These are phyloP conservation scores for Siniperca scherzeri DNA, from an alignment of 2,797 vertebrate genomes.

Conservation along the genomic window DNA sequence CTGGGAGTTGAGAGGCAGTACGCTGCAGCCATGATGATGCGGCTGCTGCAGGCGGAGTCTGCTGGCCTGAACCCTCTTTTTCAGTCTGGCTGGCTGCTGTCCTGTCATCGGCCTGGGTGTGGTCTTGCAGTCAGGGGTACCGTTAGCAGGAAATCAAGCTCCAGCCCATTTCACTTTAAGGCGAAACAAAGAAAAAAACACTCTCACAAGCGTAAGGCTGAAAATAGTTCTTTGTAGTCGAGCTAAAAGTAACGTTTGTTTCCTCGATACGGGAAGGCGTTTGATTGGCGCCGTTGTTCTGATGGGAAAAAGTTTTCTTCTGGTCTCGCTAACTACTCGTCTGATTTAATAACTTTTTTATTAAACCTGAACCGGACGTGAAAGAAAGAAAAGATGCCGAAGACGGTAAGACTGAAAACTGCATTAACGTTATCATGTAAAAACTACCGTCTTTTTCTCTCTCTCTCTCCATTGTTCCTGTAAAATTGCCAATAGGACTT, in stretches of 20 bases:
- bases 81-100: conserved; percentile 71
- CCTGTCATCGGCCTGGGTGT: conserved; percentile 89
- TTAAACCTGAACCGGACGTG: conserved; percentile 39
- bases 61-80: conserved; percentile 52
- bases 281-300: conserved; percentile 76
- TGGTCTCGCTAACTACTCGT: conserved; percentile 63
- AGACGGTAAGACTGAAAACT: conserved; percentile 83
- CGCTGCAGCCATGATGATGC: conserved; percentile 65
- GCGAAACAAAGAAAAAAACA: conserved; percentile 75
- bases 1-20: background rate
- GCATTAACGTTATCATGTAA: conserved; percentile 1
- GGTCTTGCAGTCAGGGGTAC: conserved; percentile 85
- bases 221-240: conserved; percentile 13
- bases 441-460: conserved; percentile 1
- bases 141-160: conserved; percentile 88
- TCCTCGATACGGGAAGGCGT: conserved; percentile 55
- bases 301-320: conserved; percentile 87
- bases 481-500: background rate
- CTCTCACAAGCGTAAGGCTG: conserved; percentile 21
- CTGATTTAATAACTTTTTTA: conserved; percentile 59
- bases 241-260: conserved; percentile 34
- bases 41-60: conserved; percentile 80
- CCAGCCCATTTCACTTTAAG: conserved; percentile 68
- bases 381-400: conserved; percentile 84
- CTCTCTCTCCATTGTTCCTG: background rate